phyloP scores from a whole-genome alignment of 92 coral and sea anemone genomes.

The Umimayanthus kanabou region DNA sequence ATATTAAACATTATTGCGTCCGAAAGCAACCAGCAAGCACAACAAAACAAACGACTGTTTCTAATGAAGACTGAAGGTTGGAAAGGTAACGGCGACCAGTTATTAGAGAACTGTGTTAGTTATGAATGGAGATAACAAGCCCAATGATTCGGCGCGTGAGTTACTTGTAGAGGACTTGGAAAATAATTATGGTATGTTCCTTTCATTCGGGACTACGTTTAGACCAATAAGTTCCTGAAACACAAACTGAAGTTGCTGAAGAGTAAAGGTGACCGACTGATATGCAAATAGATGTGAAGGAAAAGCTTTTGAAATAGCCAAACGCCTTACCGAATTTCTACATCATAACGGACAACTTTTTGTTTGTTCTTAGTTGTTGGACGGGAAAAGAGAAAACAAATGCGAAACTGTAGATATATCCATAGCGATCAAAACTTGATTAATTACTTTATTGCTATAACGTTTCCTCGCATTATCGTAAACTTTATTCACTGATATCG shows the following conservation, averaged over 20 bases:
- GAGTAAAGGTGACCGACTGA: not conserved
- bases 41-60: not conserved
- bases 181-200: conserved; percentile 4
- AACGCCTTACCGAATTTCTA: not conserved
- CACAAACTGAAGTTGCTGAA: not conserved
- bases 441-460: not conserved
- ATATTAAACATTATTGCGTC: not conserved
- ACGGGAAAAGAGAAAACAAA: not conserved
- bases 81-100: not conserved
- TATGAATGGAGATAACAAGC: not conserved
- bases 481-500: not conserved
- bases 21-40: not conserved
- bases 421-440: not conserved
- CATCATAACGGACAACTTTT: not conserved
- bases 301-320: no score
- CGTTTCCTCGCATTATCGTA: not conserved
- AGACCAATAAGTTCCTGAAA: not conserved
- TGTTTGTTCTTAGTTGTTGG: not conserved
- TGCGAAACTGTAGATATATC: no score
- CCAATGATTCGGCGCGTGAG: not conserved
- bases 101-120: not conserved
- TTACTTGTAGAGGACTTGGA: conserved; percentile 18
- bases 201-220: not conserved
- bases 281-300: not conserved
- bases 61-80: not conserved